Evolutionary conservation across 1,140 invertebrate genomes (phyloP), one percentile per base, ranked within the genome.

Genomic region (Aphaenogaster ashmeadi): DNA sequence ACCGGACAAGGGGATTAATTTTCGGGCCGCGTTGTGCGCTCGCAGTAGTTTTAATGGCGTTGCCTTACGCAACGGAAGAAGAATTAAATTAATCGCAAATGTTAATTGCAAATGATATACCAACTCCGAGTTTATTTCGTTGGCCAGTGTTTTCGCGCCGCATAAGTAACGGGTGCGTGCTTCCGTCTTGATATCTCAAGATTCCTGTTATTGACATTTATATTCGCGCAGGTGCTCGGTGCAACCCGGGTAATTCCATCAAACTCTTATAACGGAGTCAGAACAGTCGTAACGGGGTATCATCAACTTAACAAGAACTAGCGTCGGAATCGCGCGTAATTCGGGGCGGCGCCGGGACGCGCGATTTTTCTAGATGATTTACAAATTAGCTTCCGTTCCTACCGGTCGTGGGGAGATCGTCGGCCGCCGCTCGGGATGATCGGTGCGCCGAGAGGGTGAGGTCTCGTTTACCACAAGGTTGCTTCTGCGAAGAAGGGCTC

Each of bases 321-420:
- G 18, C 50, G 38, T 47, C 13, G 67, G n/a, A 58, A 60, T 74
- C 52, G 69, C 27, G 80, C 69, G 80, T 84, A 84, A 84, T 84
- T 84, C 80, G 44, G 80, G 80, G 80, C 69, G 69, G 80, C 80
- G 54, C n/a, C 80, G 47, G 52, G 52, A 71, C 52, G 79, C 66
- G 79, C 79, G 80, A 84, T 84, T 84, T 84, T 84, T 91, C 83
- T 74, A 88, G 79, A 89, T 72, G 80, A 92, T 92, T 89, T 89
- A 90, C 79, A 90, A 92, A 92, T 91, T 92, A 89, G 89, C 88
- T 92, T 92, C 91, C 84, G 91, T 91, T 91, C 86, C 81, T 84
- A 72, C 36, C 77, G 56, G 80, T 47, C 60, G 79, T 33, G 58
- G 87, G 33, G 69, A 15, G 88, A 89, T 81, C 62, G 77, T 64